phyloP scores from a whole-genome alignment of 1,140 invertebrate species.

The Tetramorium parvispinum region DNA sequence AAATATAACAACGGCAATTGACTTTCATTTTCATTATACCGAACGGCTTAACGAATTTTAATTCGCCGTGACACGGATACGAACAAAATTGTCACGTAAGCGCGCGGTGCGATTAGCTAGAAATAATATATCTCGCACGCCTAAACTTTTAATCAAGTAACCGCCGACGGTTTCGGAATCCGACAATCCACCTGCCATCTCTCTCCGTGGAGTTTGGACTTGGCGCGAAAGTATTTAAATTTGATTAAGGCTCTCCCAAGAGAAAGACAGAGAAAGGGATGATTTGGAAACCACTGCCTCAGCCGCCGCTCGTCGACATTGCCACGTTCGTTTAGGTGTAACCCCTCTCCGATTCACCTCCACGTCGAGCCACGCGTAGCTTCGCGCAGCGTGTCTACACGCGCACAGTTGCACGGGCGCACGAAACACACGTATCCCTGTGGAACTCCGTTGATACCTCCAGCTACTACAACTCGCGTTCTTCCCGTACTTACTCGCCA shows the following conservation, averaged over 20 bases:
- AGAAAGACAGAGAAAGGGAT: not conserved
- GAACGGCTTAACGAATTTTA: not conserved
- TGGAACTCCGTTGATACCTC: conserved; percentile 54
- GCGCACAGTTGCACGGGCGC: conserved; percentile 8
- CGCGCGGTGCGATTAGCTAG: not conserved
- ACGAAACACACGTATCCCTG: conserved; percentile 22
- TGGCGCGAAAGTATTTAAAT: conserved; percentile 47
- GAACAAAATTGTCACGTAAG: not conserved
- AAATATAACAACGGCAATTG: not conserved
- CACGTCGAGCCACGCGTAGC: conserved; percentile 7
- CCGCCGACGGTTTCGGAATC: conserved; percentile 18
- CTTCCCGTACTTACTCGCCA: conserved; percentile 63
- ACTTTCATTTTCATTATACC: conserved; percentile 12
- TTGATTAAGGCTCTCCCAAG: conserved; percentile 42
- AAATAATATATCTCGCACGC: conserved; percentile 32
- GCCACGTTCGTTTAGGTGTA: conserved; percentile 41
- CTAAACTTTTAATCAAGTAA: conserved; percentile 54
- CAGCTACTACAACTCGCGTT: conserved; percentile 56
- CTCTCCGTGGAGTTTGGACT: conserved; percentile 21
- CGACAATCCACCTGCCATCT: conserved; percentile 25
- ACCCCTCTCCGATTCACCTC: conserved; percentile 30
- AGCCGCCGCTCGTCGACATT: conserved; percentile 6
- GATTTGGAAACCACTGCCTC: conserved; percentile 65
- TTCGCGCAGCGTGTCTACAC: not conserved
- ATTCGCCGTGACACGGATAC: not conserved